Evolutionary conservation across 2,888 invertebrate genomes (phyloP), one percentile per base, ranked within the genome.

Genomic region (Monopis laevigella): DNA sequence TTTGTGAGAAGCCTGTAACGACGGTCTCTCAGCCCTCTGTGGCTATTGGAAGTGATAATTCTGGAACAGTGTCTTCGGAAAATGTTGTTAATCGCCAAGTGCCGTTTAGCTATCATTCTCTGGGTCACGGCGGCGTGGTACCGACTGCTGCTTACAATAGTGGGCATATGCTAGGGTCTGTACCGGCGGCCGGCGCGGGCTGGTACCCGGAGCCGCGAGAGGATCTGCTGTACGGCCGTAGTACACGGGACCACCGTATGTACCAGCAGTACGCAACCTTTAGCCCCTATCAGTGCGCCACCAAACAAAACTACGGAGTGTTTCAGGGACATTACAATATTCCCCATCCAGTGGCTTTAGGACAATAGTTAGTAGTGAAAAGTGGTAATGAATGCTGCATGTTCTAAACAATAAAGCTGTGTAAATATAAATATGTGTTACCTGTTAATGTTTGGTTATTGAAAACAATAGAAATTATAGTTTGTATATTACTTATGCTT

Each of bases 271-370:
- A 81, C 43, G 50, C 73, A 0, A 46, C 65, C 0, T 40, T 40
- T 19, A 29, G 29, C 13, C 60, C 71, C 1, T 60, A 74, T 24
- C 54, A 61, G 36, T 82, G 82, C 39, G 75, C 75, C 6, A 51
- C 72, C 3, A 81, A 81, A 45, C 80, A 82, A 32, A 81, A 77
- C 49, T 82, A 80, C 49, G 55, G 69, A 12, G 61, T 81, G 53
- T 80, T 82, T 48, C 82, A 81, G 52, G 81, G 81, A 55, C 81
- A 82, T 54, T 78, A 78, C 45, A 77, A 71, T 49, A 57, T 78
- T 44, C 77, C 74, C 54, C 71, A 77, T 6, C 71, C 80, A 1
- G 63, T 82, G 38, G 81, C 80, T 32, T 61, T 82, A 42, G 75
- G 82, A 51, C 81, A 80, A 51, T 81, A 57, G 46, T 38, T n/a